Percentiles rank a stretch among this genome's conserved stretches.
Conservation (phyloP, 2,888 invertebrate genomes). For the Patella depressa region DNA sequence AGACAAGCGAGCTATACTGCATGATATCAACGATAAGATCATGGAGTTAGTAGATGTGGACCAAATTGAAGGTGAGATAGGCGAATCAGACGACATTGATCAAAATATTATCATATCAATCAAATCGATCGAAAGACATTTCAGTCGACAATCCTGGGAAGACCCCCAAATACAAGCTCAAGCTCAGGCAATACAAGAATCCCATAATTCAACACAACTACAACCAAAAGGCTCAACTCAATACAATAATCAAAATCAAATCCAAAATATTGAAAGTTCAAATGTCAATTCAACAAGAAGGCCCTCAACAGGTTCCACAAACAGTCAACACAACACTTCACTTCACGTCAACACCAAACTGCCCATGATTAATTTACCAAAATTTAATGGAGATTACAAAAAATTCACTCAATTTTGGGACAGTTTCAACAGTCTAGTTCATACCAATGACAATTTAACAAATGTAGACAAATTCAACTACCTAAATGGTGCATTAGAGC, state of each 20-base stretch:
- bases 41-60: neutral
- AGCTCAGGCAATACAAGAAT: neutral
- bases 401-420: neutral
- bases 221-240: neutral
- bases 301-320: neutral
- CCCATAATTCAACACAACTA: neutral
- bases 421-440: neutral
- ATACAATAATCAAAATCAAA: neutral
- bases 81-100: too few species aligned
- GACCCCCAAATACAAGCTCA: neutral
- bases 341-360: neutral
- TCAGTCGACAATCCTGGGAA: neutral
- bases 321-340: neutral
- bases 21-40: neutral
- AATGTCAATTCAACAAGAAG: neutral
- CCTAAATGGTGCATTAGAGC: neutral
- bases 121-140: neutral
- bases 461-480: slow-evolving; percentile 1
- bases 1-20: neutral
- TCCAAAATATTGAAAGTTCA: neutral
- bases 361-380: neutral
- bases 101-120: too few species aligned
- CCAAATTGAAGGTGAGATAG: too few species aligned
- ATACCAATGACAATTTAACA: neutral
- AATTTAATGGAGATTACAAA: slow-evolving; percentile 4